phyloP scores from a whole-genome alignment of 1,140 invertebrate species.

The Solen grandis region DNA sequence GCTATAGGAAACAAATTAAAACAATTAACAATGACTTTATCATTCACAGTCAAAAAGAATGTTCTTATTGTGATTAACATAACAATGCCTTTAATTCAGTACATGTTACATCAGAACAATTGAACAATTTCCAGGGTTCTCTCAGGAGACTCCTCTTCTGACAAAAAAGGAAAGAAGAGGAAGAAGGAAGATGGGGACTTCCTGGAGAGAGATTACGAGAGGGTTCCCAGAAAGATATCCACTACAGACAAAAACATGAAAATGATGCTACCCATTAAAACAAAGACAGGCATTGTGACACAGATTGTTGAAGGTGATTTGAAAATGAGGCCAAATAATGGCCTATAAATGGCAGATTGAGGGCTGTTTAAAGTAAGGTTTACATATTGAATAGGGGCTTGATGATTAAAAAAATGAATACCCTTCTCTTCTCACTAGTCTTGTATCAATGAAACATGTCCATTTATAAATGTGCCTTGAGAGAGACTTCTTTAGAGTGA shows the following conservation, averaged over 20 bases:
- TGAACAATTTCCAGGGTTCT: conserved; percentile 23
- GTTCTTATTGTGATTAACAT: no score
- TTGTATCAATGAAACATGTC: not conserved
- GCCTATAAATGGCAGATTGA: not conserved
- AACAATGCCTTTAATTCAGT: no score
- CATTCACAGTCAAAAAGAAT: no score
- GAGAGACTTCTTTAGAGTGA: no score
- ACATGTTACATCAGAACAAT: no score
- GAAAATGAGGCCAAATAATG: not conserved
- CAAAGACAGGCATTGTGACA: conserved; percentile 64
- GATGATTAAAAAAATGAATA: not conserved
- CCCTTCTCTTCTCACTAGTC: not conserved
- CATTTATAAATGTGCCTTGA: no score
- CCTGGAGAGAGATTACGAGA: conserved; percentile 67
- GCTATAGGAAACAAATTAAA: no score
- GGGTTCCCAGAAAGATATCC: conserved; percentile 64
- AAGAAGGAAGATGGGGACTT: conserved; percentile 58
- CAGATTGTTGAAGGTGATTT: conserved; percentile 57
- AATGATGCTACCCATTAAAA: conserved; percentile 76
- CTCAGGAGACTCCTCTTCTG: conserved; percentile 40
- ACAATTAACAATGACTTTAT: no score
- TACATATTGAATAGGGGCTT: not conserved
- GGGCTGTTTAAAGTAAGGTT: not conserved
- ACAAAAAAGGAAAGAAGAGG: conserved; percentile 58
- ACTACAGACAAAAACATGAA: conserved; percentile 65